A percentile compares a stretch with the other conserved stretches of the same genome.
Conservation (phyloP, 2,888 invertebrate species). For the Sussaba pulchella region DNA sequence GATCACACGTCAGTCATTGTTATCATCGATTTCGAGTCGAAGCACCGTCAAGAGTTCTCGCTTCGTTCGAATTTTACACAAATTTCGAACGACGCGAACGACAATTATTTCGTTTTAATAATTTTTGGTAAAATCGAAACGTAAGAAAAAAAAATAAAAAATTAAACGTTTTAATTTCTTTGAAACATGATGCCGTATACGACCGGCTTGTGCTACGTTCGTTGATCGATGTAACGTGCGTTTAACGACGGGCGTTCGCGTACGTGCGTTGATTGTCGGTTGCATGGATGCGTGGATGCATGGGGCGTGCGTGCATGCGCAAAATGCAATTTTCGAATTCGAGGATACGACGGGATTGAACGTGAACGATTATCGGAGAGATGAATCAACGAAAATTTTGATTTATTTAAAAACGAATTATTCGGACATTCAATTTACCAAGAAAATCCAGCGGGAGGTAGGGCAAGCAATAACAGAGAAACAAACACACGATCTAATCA, state of each 20-base stretch:
- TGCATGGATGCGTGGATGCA: too few relatives aligned
- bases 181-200: constrained; percentile 82
- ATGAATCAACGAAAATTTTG: constrained; percentile 49
- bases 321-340: constrained; percentile 25
- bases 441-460: constrained; percentile 84
- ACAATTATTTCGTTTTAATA: background rate
- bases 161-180: constrained; percentile 76
- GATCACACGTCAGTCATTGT: too few relatives aligned
- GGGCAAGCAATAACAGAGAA: constrained; percentile 84
- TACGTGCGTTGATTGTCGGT: constrained; percentile 22
- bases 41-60: too few relatives aligned
- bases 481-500: constrained; percentile 82
- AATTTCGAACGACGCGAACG: too few relatives aligned
- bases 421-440: constrained; percentile 84
- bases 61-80: too few relatives aligned
- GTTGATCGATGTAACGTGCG: constrained; percentile 33
- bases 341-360: constrained; percentile 27
- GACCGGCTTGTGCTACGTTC: constrained; percentile 81
- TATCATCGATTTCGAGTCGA: too few relatives aligned
- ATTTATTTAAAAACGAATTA: constrained; percentile 68
- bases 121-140: background rate
- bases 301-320: constrained; percentile 19
- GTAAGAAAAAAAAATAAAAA: too few relatives aligned
- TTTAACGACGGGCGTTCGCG: constrained; percentile 37
- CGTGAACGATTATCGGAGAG: constrained; percentile 40